Base-by-base conservation (phyloP, 1,140 invertebrate genomes). In the Drusus annulatus region DNA sequence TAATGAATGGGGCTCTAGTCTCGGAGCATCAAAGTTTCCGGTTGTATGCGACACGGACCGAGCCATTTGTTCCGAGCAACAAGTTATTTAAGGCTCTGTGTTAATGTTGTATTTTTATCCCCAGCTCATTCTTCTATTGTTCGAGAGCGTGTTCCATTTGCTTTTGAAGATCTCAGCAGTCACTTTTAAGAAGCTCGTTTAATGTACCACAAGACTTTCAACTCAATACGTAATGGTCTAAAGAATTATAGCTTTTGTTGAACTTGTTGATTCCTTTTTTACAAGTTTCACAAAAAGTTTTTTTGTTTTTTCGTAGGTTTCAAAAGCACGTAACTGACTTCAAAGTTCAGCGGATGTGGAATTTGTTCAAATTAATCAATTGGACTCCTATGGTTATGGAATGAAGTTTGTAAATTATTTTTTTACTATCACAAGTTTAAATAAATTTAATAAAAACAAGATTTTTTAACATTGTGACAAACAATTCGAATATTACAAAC, bases 21-120 rank as follows among this genome's bases (percentile, higher is more conserved):
- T 25, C 13, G 69, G 8, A 36, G 36, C 45, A 69, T 69, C 65
- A 17, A 69, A 69, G 65, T 69, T 69, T 69, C 65, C 65, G 28
- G 28, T 50, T 10, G 36, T 69, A 17, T n/a, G n/a, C 31, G 21
- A n/a, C 21, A 19, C 19, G 21, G 50, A 25, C 69, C 25, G 50
- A 23, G 50, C 50, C 50, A 25, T 74, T 74, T 74, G 69, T 74
- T 74, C 52, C 17, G 17, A 54, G 69, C 50, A 74, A 74, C 69
- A 74, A 54, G 50, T 74, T 74, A 74, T 74, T 74, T 74, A 69
- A 50, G 65, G 36, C 31, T 45, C 10, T 13, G 36, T 45, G 36
- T 45, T 10, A 45, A 45, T 8, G 36, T 45, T 69, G 28, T 69
- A 45, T 69, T 69, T 69, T 69, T 69, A 36, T 8, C 21, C 28